A percentile compares a stretch with the other conserved stretches of the same genome.
Evolutionary conservation across 2,797 vertebrate species (phyloP).

Genomic region (Echeneis naucrates): DNA sequence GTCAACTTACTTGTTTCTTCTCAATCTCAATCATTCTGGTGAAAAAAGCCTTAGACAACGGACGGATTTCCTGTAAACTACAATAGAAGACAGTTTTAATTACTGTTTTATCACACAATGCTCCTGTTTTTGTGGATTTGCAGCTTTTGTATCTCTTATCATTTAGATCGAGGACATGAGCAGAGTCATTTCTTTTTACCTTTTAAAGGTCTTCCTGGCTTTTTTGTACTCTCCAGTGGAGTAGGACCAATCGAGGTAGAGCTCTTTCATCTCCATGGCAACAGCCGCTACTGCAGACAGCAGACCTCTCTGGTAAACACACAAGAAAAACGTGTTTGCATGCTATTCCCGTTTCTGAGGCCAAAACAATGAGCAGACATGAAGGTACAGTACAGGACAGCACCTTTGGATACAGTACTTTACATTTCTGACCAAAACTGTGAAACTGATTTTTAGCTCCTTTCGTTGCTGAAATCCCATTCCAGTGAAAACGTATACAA

Average conservation of each 20-base stretch:
- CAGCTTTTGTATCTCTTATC: not conserved
- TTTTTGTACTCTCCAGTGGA: conserved; percentile 89
- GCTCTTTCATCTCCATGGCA: conserved; percentile 89
- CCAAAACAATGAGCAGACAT: conserved; percentile 18
- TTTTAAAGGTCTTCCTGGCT: conserved; percentile 89
- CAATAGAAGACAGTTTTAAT: conserved; percentile 16
- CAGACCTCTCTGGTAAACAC: conserved; percentile 87
- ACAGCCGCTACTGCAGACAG: conserved; percentile 78
- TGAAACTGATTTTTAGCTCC: not conserved
- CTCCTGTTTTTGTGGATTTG: conserved; percentile 7
- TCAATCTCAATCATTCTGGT: conserved; percentile 93
- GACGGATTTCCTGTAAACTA: conserved; percentile 91
- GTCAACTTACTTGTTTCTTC: conserved; percentile 90
- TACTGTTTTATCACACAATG: too few species aligned
- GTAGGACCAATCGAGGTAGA: conserved; percentile 93
- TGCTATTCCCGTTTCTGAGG: conserved; percentile 32
- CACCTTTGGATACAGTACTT: not conserved
- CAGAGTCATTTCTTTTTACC: conserved; percentile 76
- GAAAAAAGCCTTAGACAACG: conserved; percentile 92
- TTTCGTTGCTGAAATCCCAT: not conserved
- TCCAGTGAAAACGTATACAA: not conserved
- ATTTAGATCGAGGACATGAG: conserved; percentile 1
- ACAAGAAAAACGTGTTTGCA: conserved; percentile 43
- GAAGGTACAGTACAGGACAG: not conserved
- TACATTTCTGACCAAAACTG: not conserved